A percentile compares a stretch with the other conserved stretches of the same genome.
Evolutionary conservation across 1,140 invertebrate species (phyloP).

Genomic region (Cephus cinctus): DNA sequence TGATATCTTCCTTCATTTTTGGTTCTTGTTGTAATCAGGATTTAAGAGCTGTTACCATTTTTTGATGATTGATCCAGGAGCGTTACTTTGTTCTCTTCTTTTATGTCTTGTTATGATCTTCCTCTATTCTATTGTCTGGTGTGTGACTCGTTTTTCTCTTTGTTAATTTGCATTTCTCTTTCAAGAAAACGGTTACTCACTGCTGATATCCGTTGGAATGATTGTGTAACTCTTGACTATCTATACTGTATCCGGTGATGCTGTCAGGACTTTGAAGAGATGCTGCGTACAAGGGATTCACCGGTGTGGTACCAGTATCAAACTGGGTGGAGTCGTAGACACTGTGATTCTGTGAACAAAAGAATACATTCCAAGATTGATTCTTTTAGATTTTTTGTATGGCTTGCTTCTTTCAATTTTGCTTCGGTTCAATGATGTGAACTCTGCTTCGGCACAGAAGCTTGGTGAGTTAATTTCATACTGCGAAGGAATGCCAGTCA

Average conservation of each 20-base stretch:
- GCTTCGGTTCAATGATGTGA: no score
- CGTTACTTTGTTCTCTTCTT: not conserved
- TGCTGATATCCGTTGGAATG: conserved; percentile 51
- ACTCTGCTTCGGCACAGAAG: no score
- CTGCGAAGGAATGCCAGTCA: no score
- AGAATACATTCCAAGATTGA: no score
- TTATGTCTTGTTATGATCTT: not conserved
- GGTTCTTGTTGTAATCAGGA: no score
- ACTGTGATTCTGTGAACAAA: conserved; percentile 68
- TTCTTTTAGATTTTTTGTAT: no score
- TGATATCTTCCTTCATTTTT: no score
- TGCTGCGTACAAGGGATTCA: conserved; percentile 71
- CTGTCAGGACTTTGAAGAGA: conserved; percentile 75
- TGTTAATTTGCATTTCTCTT: not conserved
- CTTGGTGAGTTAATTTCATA: no score
- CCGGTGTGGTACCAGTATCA: conserved; percentile 64
- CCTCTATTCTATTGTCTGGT: not conserved
- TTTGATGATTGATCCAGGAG: conserved; percentile 7
- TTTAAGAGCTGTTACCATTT: conserved; percentile 28
- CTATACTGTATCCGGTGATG: conserved; percentile 64
- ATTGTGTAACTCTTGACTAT: conserved; percentile 50
- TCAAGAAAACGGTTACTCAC: conserved; percentile 28
- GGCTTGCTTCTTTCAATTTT: no score
- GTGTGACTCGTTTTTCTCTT: conserved; percentile 3
- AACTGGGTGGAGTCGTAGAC: conserved; percentile 80